Evolutionary conservation across 53 echinoderm and acorn worm species (phyloP).

Genomic region (Paracentrotus lividus): DNA sequence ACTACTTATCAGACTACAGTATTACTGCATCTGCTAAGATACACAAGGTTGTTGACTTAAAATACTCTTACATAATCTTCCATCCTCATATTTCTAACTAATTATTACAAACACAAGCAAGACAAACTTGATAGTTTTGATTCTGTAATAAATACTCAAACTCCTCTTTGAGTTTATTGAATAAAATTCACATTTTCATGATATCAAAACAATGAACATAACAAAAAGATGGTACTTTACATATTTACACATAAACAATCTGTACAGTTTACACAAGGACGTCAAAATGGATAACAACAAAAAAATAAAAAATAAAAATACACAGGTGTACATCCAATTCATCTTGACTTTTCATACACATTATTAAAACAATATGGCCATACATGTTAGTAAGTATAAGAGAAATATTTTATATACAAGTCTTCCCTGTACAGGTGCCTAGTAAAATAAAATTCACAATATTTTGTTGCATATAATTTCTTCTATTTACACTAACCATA

Average conservation of each 20-base stretch:
- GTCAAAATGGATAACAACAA: slow-evolving; percentile 19
- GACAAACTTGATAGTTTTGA: neutral
- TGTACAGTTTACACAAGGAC: slow-evolving; percentile 6
- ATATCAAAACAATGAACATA: slow-evolving; percentile 65
- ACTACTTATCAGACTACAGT: no score
- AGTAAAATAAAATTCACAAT: slow-evolving; percentile 39
- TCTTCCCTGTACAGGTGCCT: neutral
- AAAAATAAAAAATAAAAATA: no score
- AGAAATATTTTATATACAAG: slow-evolving; percentile 15
- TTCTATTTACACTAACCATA: slow-evolving; percentile 1
- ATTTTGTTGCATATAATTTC: slow-evolving; percentile 44
- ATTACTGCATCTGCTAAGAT: no score
- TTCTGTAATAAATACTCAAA: slow-evolving; percentile 67
- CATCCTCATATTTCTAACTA: neutral
- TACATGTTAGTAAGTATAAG: slow-evolving; percentile 6
- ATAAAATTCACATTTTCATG: slow-evolving; percentile 64
- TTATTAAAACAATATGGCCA: slow-evolving; percentile 34
- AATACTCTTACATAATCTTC: neutral
- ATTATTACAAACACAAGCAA: neutral
- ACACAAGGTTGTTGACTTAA: no score
- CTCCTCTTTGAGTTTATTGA: slow-evolving; percentile 68
- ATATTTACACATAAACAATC: slow-evolving; percentile 41
- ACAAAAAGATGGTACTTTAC: slow-evolving; percentile 32
- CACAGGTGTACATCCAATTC: neutral
- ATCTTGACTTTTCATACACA: neutral